phyloP scores from a whole-genome alignment of 1,140 invertebrate genomes.

The Meloidogyne floridensis region DNA sequence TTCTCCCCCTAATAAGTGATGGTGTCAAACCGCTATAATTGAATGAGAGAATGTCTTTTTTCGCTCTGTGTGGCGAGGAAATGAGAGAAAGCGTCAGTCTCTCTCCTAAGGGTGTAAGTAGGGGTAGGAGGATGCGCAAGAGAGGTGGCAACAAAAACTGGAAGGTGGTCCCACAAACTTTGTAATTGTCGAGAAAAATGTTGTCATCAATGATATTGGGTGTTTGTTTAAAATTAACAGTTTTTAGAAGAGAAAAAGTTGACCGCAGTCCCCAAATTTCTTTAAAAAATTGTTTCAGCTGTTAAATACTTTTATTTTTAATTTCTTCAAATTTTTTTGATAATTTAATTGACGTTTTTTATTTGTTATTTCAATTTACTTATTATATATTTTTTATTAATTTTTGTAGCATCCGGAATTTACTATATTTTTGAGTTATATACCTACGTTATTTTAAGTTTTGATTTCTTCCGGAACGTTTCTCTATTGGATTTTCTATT shows the following conservation, averaged over 20 bases:
- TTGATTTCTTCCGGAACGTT: too few relatives aligned
- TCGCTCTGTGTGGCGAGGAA: not conserved
- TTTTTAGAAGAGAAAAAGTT: not conserved
- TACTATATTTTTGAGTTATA: too few relatives aligned
- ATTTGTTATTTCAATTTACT: too few relatives aligned
- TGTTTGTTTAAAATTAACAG: too few relatives aligned
- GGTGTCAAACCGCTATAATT: conserved; percentile 37
- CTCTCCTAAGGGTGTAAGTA: not conserved
- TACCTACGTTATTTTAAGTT: too few relatives aligned
- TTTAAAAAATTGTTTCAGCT: not conserved
- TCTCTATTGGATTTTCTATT: too few relatives aligned
- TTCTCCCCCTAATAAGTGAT: not conserved
- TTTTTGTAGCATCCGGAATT: too few relatives aligned
- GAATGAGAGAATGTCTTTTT: conserved; percentile 17
- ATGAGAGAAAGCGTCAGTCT: not conserved
- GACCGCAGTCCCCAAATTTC: not conserved
- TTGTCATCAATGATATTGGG: not conserved
- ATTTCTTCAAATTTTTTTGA: too few relatives aligned
- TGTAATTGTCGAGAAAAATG: not conserved
- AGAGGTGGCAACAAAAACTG: not conserved
- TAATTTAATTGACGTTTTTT: too few relatives aligned
- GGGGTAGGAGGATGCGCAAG: not conserved
- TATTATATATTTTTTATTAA: too few relatives aligned
- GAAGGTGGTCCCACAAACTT: conserved; percentile 2
- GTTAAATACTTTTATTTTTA: not conserved